A percentile compares a stretch with the other conserved stretches of the same genome.
Conservation (phyloP, 2,113 vertebrate species). For the Solea senegalensis region DNA sequence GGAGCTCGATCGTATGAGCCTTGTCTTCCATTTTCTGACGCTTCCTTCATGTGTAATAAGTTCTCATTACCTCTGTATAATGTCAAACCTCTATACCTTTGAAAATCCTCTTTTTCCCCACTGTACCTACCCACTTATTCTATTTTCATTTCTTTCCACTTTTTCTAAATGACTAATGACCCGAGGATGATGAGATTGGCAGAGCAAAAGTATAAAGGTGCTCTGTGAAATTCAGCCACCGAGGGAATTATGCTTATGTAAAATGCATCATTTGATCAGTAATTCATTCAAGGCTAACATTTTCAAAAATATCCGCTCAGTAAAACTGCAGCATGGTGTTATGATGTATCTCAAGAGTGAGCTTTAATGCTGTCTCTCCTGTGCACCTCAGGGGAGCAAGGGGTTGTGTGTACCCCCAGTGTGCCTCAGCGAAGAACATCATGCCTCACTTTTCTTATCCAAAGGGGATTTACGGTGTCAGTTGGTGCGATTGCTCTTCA, state of each 20-base stretch:
- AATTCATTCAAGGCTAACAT: conserved; percentile 1
- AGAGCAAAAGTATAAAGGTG: neutral
- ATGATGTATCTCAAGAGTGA: conserved; percentile 15
- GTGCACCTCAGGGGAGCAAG: conserved; percentile 13
- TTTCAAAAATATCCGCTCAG: conserved; percentile 1
- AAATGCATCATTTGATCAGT: conserved; percentile 14
- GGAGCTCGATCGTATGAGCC: conserved; percentile 55
- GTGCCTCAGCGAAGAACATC: conserved; percentile 52
- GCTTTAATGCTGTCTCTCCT: conserved; percentile 32
- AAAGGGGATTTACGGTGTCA: conserved; percentile 64
- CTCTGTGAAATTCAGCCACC: conserved; percentile 11
- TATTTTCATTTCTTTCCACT: conserved; percentile 1
- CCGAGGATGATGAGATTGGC: conserved; percentile 4
- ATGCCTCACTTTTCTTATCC: conserved; percentile 52
- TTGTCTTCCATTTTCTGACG: conserved; percentile 27
- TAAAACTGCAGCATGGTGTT: neutral
- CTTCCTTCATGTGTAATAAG: conserved; percentile 40
- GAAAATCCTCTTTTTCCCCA: neutral
- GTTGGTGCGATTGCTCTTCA: conserved; percentile 65
- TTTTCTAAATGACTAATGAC: conserved; percentile 6
- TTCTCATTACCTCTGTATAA: conserved; percentile 47
- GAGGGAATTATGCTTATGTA: conserved; percentile 4
- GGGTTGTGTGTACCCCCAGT: conserved; percentile 29
- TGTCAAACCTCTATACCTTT: conserved; percentile 16
- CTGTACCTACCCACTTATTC: conserved; percentile 4